Evolutionary conservation across 1,140 invertebrate species (phyloP), one percentile per base, ranked within the genome.

Genomic region (Pygmarrhopalites habei): DNA sequence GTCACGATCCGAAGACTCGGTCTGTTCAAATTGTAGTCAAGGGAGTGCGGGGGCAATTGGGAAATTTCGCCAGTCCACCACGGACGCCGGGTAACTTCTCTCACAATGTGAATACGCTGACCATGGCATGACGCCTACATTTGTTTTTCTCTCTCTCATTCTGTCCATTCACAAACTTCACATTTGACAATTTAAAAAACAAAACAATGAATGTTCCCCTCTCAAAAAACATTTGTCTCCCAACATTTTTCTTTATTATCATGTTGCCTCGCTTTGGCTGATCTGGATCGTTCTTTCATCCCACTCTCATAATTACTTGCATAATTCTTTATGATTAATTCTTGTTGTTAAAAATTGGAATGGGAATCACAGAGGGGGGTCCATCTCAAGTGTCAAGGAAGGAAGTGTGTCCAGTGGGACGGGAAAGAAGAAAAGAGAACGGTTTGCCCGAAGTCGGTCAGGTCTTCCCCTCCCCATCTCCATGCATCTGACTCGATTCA

Each of bases 1-100:
- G 65, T 81, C 79, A 70, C 77, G 82, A 71, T 90, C 87, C 1
- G 87, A 90, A 75, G 88, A 90, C 73, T 91, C 88, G 12, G 86
- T 90, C 21, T 90, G 88, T 75, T 85, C 86, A 70, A 83, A 82
- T 64, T 75, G 77, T 30, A 79, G 82, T 60, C 74, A 76, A 58
- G 76, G 69, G 14, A 68, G 59, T 55, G 49, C 15, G n/a, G 58
- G n/a, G 19, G 59, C 49, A 25, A 64, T 52, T 12, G 58, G 63
- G 53, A 65, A 66, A 61, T 49, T 62, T 23, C 56, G 44, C 44
- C 64, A 55, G 17, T 52, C 60, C 28, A 41, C 64, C 21, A 61
- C 58, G 1, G 66, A 71, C 25, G n/a, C 58, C 21, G 52, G 58
- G 69, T 71, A 64, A 44, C 25, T 60, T 29, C 25, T 52, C 21